Evolutionary conservation across 2,888 invertebrate species (phyloP), one percentile per base, ranked within the genome.

Genomic region (Amphipyra tragopoginis): DNA sequence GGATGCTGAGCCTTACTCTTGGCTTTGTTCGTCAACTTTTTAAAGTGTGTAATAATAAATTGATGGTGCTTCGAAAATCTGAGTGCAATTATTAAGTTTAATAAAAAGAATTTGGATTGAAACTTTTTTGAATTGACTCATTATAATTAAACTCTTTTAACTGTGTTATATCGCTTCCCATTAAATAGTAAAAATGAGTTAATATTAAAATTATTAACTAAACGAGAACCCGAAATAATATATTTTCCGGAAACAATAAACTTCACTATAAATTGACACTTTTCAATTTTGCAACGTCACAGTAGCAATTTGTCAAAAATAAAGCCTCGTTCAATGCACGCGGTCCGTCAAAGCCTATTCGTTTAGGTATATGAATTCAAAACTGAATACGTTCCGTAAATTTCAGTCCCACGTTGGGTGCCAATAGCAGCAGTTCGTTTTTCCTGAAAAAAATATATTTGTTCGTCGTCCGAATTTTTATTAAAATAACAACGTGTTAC

Each of bases 291-390:
- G 50, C 40, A n/a, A 14, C 34, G 1, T 26, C 34, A 43, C 15
- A 13, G n/a, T 9, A 38, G 38, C 49, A 44, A 42, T n/a, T 34
- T 9, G 2, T 34, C 6, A 52, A 42, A 51, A n/a, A 21, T 42
- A 44, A 56, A 44, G 8, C 36, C 13, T 11, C 55, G 34, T 61
- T 52, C 47, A 53, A 14, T 51, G 54, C 15, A 49, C 21, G 45
- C 47, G 57, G 63, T 48, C 47, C 50, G n/a, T 65, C 73, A 69
- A 65, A 72, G 42, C 11, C 53, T 53, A 62, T 75, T 75, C 72
- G 57, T 79, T 75, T 65, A 57, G 6, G 9, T 50, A 70, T 69
- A 60, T 70, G 62, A 70, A 75, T 69, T 56, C 64, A 67, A 71
- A 67, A 66, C 51, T 72, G 50, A 58, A 47, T 47, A 45, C 26